Base-by-base conservation (phyloP, 2,113 vertebrate genomes). In the Anas platyrhynchos region DNA sequence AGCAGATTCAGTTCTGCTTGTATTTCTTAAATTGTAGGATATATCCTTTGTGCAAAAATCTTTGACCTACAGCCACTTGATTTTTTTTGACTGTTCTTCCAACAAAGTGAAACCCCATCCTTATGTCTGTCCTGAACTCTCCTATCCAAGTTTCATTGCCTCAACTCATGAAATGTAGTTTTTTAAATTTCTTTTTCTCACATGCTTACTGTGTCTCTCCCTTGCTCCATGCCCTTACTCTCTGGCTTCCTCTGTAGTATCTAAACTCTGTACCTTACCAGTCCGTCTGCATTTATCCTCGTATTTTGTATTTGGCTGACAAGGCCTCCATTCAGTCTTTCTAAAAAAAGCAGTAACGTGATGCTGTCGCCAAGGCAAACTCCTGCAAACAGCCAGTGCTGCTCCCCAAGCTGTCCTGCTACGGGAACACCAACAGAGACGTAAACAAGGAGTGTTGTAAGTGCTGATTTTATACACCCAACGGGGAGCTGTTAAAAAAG, bases 141-240 rank as follows among this genome's bases (percentile, higher is more conserved):
- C 7, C 26, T 71, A 43, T 11, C 26, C 21, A 32, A 6, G 50
- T 82, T 78, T 78, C 25, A 31, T 6, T 75, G 6, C 50, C 34
- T 68, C n/a, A 7, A 36, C 4, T 85, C 3, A 1, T 46, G 62
- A 73, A 56, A 22, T 52, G 5, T 29, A 43, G 18, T 34, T 8
- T 8, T 38, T 66, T 29, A 14, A 31, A 31, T 82, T 82, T 6
- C 52, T 82, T 6, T 34, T 68, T 73, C 23, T 54, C 26, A 23
- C 1, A 0, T 16, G 14, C 72, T 48, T n/a, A 63, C 46, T 8
- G 3, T 27, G 6, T 20, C 18, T 83, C 7, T 58, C 9, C 14
- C 32, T 86, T 86, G 32, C 11, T 71, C 11, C 7, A 6, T 17
- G 16, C 20, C 41, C 8, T n/a, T 93, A 16, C 13, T 63, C 0